Conservation (phyloP, 2,797 vertebrate species). For the Sebastes minor region DNA sequence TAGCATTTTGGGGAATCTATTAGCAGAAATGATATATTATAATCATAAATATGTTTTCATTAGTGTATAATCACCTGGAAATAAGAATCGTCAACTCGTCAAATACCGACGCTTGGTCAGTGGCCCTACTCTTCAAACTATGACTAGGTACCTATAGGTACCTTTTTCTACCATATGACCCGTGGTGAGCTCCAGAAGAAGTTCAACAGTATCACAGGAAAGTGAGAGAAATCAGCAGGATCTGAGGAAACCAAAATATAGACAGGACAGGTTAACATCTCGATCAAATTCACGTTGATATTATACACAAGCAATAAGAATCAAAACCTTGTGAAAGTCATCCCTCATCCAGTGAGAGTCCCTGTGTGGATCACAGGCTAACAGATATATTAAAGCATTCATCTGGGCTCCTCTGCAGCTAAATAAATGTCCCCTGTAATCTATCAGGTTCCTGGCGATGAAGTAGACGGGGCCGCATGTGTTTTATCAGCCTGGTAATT, state of each 20-base stretch:
- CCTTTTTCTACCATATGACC: neutral
- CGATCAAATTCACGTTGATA: neutral
- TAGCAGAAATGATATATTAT: too few relatives aligned
- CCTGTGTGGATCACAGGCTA: conserved; percentile 53
- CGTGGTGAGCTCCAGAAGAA: neutral
- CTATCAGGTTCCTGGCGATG: conserved; percentile 69
- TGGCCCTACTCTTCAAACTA: too few relatives aligned
- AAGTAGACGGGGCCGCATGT: conserved; percentile 57
- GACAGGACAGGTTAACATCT: neutral
- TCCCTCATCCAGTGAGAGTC: neutral
- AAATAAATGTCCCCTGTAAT: conserved; percentile 75
- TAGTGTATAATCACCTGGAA: too few relatives aligned
- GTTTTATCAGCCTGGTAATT: conserved; percentile 80
- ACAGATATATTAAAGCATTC: conserved; percentile 75
- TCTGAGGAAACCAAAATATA: neutral
- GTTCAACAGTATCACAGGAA: neutral
- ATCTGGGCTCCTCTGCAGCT: conserved; percentile 57
- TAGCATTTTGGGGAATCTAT: too few relatives aligned
- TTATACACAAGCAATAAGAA: neutral
- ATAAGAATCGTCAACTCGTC: too few relatives aligned
- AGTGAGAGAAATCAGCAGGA: neutral
- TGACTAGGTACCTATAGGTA: too few relatives aligned
- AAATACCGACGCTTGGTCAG: too few relatives aligned
- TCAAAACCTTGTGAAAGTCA: neutral
- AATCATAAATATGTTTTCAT: too few relatives aligned